A percentile compares a stretch with the other conserved stretches of the same genome.
phyloP scores from a whole-genome alignment of 37 sponge, comb jelly and placozoan species.

The Petrosia ficiformis region DNA sequence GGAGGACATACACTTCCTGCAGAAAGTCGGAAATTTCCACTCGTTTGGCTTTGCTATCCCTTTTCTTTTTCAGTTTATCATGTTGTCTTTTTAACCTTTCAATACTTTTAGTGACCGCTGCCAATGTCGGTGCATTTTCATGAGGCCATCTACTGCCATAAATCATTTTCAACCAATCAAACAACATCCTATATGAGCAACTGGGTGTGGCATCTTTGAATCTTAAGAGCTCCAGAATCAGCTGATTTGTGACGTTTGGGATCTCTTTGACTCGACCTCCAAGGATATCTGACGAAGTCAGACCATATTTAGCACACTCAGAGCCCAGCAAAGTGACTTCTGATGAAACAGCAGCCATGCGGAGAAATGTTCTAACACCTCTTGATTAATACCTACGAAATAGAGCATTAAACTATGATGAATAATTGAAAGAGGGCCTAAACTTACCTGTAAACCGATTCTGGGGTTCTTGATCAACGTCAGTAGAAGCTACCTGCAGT shows the following conservation, averaged over 20 bases:
- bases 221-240: constrained; percentile 9
- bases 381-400: too few species aligned
- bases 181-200: too few species aligned
- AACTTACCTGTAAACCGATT: too few species aligned
- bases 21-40: constrained; percentile 4
- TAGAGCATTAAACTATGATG: background rate
- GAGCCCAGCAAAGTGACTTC: too few species aligned
- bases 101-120: constrained; percentile 20
- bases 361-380: too few species aligned
- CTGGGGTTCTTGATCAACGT: too few species aligned
- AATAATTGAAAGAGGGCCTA: too few species aligned
- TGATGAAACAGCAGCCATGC: too few species aligned
- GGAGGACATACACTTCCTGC: constrained; percentile 6
- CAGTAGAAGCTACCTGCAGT: too few species aligned
- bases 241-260: background rate
- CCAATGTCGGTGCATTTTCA: constrained; percentile 11
- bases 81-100: background rate
- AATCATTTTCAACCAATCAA: background rate
- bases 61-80: constrained; percentile 4
- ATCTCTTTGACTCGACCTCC: background rate
- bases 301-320: background rate
- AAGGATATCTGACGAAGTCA: background rate
- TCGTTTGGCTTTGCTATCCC: background rate
- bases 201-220: constrained; percentile 15
- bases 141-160: constrained; percentile 19